Conservation (phyloP, 2,888 invertebrate genomes). For the Drosophila lacicola region DNA sequence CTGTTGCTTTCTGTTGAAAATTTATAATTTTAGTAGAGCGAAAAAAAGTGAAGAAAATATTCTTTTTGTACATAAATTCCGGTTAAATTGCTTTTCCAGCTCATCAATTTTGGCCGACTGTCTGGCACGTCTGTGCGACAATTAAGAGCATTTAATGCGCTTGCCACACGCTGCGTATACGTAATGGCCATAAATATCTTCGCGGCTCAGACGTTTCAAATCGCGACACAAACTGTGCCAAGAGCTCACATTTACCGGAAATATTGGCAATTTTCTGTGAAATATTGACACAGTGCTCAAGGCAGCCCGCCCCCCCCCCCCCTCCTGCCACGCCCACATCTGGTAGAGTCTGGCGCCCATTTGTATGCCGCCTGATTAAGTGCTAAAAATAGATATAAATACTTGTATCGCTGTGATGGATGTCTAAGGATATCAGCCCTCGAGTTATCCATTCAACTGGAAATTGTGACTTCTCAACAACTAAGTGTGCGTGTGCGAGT, state of each 20-base stretch:
- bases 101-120: slow-evolving; percentile 59
- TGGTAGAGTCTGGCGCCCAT: slow-evolving; percentile 38
- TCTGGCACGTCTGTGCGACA: slow-evolving; percentile 49
- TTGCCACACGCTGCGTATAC: slow-evolving; percentile 53
- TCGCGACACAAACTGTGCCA: slow-evolving; percentile 26
- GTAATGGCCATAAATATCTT: slow-evolving; percentile 55
- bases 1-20: slow-evolving; percentile 23
- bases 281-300: slow-evolving; percentile 51
- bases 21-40: slow-evolving; percentile 53
- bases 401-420: slow-evolving; percentile 62
- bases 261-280: slow-evolving; percentile 73
- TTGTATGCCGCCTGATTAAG: slow-evolving; percentile 68
- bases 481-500: slow-evolving; percentile 14
- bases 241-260: slow-evolving; percentile 68
- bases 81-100: slow-evolving; percentile 63
- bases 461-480: slow-evolving; percentile 27
- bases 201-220: slow-evolving; percentile 28
- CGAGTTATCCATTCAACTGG: slow-evolving; percentile 19
- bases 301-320: background rate
- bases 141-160: slow-evolving; percentile 59
- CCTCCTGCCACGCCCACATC: background rate
- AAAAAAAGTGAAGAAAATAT: slow-evolving; percentile 11
- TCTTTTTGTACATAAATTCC: slow-evolving; percentile 59
- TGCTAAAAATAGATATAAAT: slow-evolving; percentile 74
- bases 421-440: slow-evolving; percentile 52